Percentiles rank a stretch among this genome's conserved stretches.
Conservation (phyloP, 1,140 invertebrate species). For the Cotesia chilonis region DNA sequence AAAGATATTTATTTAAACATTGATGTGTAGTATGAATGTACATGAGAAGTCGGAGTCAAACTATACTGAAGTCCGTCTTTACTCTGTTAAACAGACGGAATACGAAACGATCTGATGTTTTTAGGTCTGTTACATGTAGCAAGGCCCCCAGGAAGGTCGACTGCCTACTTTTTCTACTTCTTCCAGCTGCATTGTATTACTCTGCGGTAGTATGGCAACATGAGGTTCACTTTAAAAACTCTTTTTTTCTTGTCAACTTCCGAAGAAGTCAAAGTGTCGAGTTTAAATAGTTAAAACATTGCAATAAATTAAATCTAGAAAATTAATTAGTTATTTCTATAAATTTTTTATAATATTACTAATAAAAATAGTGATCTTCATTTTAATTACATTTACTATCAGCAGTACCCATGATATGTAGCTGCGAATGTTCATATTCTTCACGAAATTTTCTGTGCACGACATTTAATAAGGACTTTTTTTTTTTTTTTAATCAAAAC, state of each 20-base stretch:
- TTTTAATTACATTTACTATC: no score
- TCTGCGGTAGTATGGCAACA: neutral
- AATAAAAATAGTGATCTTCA: no score
- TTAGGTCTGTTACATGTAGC: constrained; percentile 53
- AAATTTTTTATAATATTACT: no score
- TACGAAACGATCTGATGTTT: constrained; percentile 44
- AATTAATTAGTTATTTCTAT: no score
- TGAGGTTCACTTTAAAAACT: constrained; percentile 8
- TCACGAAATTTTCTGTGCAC: no score
- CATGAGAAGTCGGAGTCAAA: constrained; percentile 10
- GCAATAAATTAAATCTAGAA: no score
- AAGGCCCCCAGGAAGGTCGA: constrained; percentile 60
- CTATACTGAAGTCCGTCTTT: neutral
- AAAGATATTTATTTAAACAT: no score
- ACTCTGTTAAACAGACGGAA: neutral
- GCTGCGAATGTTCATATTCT: no score
- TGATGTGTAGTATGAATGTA: neutral
- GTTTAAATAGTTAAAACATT: neutral
- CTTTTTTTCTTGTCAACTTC: no score
- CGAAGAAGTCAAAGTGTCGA: neutral
- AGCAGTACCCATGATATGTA: no score
- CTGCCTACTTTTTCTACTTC: constrained; percentile 43
- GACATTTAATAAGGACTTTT: no score
- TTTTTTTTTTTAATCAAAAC: no score
- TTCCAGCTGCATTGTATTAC: constrained; percentile 20